Evolutionary conservation across 2,797 vertebrate species (phyloP), one percentile per base, ranked within the genome.

Genomic region (Hydrocynus forskahlii): DNA sequence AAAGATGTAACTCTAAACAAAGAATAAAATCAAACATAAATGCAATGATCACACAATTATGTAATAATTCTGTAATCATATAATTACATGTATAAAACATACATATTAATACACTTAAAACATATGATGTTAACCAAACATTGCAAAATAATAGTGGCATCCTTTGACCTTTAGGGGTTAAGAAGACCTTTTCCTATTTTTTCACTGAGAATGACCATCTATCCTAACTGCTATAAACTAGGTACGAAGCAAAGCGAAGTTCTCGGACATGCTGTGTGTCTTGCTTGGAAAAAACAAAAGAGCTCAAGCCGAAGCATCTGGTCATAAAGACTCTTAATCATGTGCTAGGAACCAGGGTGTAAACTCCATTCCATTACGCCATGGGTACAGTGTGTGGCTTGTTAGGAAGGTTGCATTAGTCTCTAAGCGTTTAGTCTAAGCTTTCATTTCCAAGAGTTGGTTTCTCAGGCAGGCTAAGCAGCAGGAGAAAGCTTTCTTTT

Each of bases 261-360:
- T 50, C 10, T 12, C 9, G 9, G 48, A 50, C 48, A 50, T 50
- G 48, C 9, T 50, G 29, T 12, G 48, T 50, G 43, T 43, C 43
- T 43, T 43, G 43, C 9, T 43, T 72, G 70, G 70, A 72, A 72
- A 72, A 45, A 29, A 54, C 23, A 67, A 12, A 25, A 80, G 60
- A 13, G 25, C 17, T n/a, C 45, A 68, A 69, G 35, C 19, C 14
- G n/a, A 63, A 70, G 48, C 68, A 52, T 38, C 16, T 71, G 23
- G 23, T 29, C 23, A 54, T 71, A 54, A 71, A 19, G 69, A 54
- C 69, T 50, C 52, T 35, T 52, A 54, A 71, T 54, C 25, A 71
- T 54, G 17, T 71, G 16, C 69, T 55, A 55, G 52, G 52, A 57
- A 72, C 29, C 19, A 7, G 19, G 40, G 16, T 38, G 50, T n/a